Conservation (phyloP, 2,113 vertebrate species). For the Carollia perspicillata region DNA sequence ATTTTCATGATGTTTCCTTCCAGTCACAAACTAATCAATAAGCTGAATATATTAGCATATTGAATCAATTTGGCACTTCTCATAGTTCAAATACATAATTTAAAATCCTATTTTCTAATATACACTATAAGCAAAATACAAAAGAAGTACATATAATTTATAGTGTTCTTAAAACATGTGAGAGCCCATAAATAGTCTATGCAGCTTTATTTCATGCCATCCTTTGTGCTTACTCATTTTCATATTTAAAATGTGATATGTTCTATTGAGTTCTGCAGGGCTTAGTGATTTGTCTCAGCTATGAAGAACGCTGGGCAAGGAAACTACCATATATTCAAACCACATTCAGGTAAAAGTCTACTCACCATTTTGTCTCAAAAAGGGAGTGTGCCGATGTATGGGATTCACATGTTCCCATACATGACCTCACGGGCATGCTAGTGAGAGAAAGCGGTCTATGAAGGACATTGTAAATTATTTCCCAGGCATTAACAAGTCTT, state of each 20-base stretch:
- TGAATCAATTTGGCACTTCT: background rate
- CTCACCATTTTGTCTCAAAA: background rate
- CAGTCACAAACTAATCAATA: background rate
- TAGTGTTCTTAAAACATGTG: background rate
- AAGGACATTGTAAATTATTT: conserved; percentile 22
- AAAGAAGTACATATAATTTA: background rate
- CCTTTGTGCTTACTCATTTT: background rate
- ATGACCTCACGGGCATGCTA: background rate
- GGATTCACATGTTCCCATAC: background rate
- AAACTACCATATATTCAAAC: background rate
- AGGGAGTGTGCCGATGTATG: background rate
- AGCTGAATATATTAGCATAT: background rate
- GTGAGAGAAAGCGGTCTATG: background rate
- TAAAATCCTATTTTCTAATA: background rate
- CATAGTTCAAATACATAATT: background rate
- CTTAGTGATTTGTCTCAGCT: background rate
- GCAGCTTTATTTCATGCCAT: background rate
- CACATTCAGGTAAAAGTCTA: background rate
- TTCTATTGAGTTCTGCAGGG: background rate
- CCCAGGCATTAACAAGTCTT: background rate
- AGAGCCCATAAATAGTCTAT: background rate
- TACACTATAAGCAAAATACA: background rate
- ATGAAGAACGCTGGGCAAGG: background rate
- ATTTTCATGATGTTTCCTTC: background rate
- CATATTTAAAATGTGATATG: background rate